A percentile compares a stretch with the other conserved stretches of the same genome.
These are phyloP conservation scores for Centropus unirufus DNA, from an alignment of 2,113 vertebrate species.

Conservation along the genomic window DNA sequence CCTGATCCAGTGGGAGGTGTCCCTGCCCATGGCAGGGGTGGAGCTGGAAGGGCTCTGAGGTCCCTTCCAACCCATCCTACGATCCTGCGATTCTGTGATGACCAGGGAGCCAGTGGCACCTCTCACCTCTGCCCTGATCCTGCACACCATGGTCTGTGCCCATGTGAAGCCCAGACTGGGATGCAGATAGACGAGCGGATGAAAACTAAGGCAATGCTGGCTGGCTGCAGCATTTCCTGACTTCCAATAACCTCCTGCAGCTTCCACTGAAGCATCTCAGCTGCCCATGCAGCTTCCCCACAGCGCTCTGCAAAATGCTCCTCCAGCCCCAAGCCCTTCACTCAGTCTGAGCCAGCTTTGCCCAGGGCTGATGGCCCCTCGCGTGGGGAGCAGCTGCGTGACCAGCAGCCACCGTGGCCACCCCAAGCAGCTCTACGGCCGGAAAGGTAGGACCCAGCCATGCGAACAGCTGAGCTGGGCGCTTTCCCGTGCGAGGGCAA, in stretches of 20 bases:
- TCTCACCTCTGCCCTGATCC: neutral
- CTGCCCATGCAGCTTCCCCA: neutral
- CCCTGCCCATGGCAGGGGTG: no score
- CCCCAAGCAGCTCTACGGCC: neutral
- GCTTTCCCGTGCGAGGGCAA: neutral
- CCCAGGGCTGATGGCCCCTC: neutral
- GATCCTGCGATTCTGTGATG: no score
- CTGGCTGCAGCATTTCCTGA: neutral
- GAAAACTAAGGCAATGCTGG: neutral
- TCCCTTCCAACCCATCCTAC: no score
- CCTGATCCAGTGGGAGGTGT: no score
- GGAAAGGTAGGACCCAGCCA: neutral
- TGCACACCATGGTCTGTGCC: neutral
- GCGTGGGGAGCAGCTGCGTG: neutral
- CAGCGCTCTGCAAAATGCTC: neutral
- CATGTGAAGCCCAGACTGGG: neutral
- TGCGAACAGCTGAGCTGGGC: no score
- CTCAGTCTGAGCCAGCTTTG: neutral
- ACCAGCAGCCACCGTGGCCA: neutral
- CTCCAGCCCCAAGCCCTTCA: neutral
- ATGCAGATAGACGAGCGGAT: neutral
- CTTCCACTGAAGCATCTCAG: neutral
- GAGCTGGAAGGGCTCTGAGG: no score
- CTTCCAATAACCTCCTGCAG: conserved; percentile 21
- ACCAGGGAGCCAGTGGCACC: no score